Evolutionary conservation across 2,113 vertebrate species (phyloP), one percentile per base, ranked within the genome.

Genomic region (Pygoscelis adeliae): DNA sequence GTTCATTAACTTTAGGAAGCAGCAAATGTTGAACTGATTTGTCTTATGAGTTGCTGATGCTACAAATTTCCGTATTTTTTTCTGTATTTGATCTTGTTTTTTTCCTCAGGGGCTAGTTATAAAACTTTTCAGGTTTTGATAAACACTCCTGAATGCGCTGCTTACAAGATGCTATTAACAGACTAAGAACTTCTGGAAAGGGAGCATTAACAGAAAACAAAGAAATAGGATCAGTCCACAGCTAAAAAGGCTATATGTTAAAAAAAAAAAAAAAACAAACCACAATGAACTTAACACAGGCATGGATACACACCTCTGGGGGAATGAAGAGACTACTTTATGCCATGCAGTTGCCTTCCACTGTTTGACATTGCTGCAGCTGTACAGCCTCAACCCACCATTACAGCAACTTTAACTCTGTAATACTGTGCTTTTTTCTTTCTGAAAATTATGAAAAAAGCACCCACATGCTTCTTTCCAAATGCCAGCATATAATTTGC

Each of bases 271-370:
- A 27, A 13, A 3, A 1, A n/a, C n/a, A n/a, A n/a, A n/a, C n/a
- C 1, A 16, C 0, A 3, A 44, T 10, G 8, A 52, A n/a, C 19
- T 86, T 58, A 79, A 40, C 13, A 79, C 11, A 50, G 34, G 14
- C 29, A 50, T 46, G 32, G 13, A 67, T 46, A 30, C 0, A 2
- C 22, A 50, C 4, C 2, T 1, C 44, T 49, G 13, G 5, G 36
- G 9, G 4, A 92, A 83, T 15, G 6, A 53, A 80, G 5, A 77
- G 8, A 66, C 16, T n/a, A 34, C 47, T 8, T 93, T 7, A 74
- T 40, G 34, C 38, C 47, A 46, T 5, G 6, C 52, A 78, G 42
- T n/a, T 91, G 50, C 32, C 52, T 66, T 62, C 19, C 26, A 49
- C 21, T 62, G 30, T 30, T 77, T 30, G n/a, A 49, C 71, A 42